phyloP scores from a whole-genome alignment of 2,797 vertebrate genomes.

The Malacoctenus gilli region DNA sequence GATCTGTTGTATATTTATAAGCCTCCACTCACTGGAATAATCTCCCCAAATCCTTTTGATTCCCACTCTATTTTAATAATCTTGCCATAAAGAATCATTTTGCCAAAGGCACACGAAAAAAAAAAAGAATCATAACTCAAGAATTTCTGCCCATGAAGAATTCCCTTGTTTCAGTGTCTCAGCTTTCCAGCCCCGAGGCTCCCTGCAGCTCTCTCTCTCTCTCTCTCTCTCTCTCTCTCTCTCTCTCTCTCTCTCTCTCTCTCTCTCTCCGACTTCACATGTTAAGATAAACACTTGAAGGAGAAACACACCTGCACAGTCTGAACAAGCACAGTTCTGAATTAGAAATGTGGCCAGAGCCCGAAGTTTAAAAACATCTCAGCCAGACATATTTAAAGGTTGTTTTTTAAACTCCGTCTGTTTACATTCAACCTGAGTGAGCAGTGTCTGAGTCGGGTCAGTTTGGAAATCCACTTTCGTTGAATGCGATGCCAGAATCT shows the following conservation, averaged over 20 bases:
- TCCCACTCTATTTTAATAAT: constrained; percentile 29
- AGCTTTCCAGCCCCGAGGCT: constrained; percentile 41
- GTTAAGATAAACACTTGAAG: constrained; percentile 14
- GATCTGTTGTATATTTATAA: constrained; percentile 1
- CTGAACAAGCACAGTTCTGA: constrained; percentile 2
- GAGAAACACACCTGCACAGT: constrained; percentile 7
- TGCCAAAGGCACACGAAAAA: constrained; percentile 21
- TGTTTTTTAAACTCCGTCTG: no score
- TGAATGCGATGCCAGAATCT: no score
- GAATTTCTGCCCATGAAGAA: constrained; percentile 22
- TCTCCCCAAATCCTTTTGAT: constrained; percentile 20
- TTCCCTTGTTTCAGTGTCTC: constrained; percentile 11
- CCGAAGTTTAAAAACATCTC: no score
- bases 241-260: background rate
- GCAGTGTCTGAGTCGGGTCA: no score
- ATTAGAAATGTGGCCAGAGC: constrained; percentile 9
- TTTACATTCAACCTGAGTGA: no score
- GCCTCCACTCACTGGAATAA: constrained; percentile 4
- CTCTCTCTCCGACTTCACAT: constrained; percentile 10
- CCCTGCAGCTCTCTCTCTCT: background rate
- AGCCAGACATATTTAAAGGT: no score
- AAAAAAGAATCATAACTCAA: background rate
- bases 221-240: constrained; percentile 5
- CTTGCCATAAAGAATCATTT: constrained; percentile 20
- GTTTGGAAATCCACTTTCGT: no score